Evolutionary conservation across 2,888 invertebrate species (phyloP), one percentile per base, ranked within the genome.

Genomic region (Lasioglossum calceatum): DNA sequence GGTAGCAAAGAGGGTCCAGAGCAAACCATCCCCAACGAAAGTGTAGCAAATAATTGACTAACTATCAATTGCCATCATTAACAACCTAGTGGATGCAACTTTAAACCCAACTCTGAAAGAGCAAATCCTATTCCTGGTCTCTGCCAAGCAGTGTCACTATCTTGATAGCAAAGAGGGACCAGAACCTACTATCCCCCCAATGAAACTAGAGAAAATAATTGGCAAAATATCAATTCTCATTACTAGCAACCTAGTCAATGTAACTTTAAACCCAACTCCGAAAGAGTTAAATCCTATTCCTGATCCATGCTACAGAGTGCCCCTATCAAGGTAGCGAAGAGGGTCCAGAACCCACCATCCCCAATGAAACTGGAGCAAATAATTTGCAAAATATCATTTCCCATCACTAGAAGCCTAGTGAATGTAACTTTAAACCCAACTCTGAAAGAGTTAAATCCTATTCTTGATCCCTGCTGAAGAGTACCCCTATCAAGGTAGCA

Each of bases 361-460:
- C 73, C 54, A 8, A 82, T 61, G 77, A 78, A 82, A 70, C 82
- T 82, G 82, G 47, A 75, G 78, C 54, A 54, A 54, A 23, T 54
- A 8, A 10, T 23, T 23, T 2, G 3, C 3, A 54, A 23, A 23
- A 23, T 19, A 54, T 8, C 23, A 54, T 2, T 54, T 54, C 54
- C 23, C 8, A 8, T n/a, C 7, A 7, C 0, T 50, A 50, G 23
- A 23, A 50, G 8, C 7, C 50, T 8, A 50, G 8, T 50, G 0
- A 16, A 47, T 1, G 5, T 2, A 50, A 7, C 2, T 7, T 23
- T 50, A 7, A 23, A 7, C 50, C 50, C 4, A 16, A 4, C 16
- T 47, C 5, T 19, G 19, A 47, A 19, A 5, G 4, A 47, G 16
- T 27, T 1, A 47, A 47, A 19, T 50, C 16, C 19, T 50, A 50